Conservation (phyloP, 53 echinoderm and acorn worm genomes). For the Mesocentrotus franciscanus region DNA sequence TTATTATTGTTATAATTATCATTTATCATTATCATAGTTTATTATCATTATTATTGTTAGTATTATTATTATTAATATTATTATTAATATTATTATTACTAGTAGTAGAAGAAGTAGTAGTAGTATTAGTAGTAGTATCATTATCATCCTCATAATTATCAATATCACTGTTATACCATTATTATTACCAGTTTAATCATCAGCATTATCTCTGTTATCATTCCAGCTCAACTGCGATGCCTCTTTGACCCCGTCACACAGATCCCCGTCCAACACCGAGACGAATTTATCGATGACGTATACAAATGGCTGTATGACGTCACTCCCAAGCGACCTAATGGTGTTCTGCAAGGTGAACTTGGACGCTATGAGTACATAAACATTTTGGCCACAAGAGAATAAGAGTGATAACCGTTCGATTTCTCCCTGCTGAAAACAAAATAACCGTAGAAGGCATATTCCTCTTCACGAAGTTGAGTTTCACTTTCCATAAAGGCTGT, state of each 20-base stretch:
- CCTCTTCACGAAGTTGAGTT: too few relatives aligned
- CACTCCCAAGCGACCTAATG: neutral
- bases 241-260: neutral
- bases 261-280: neutral
- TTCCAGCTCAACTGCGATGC: neutral
- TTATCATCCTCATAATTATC: neutral
- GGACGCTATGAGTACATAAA: conserved; percentile 7
- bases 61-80: too few relatives aligned
- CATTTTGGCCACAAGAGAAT: neutral
- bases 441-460: too few relatives aligned
- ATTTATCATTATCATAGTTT: too few relatives aligned
- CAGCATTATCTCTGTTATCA: neutral
- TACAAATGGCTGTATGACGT: conserved; percentile 25
- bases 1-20: too few relatives aligned
- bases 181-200: neutral
- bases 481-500: too few relatives aligned
- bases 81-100: too few relatives aligned
- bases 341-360: neutral
- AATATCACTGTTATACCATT: neutral
- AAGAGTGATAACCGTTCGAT: neutral
- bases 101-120: too few relatives aligned
- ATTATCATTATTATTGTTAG: too few relatives aligned
- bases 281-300: conserved; percentile 27
- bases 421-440: too few relatives aligned
- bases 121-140: neutral